phyloP scores from a whole-genome alignment of 2,888 invertebrate species.

The Germaria angustata region DNA sequence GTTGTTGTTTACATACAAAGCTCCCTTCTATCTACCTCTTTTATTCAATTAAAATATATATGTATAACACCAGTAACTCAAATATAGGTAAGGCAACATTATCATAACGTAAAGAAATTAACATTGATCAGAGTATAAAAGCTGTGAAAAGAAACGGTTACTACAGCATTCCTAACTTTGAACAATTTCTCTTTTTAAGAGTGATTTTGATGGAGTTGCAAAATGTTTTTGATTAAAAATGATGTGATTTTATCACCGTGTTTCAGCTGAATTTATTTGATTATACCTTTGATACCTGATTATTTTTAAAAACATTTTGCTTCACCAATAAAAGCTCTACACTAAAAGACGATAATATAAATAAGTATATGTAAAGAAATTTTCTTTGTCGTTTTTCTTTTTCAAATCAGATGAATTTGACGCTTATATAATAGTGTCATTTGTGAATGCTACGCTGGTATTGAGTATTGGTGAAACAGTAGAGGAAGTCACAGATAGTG shows the following conservation, averaged over 20 bases:
- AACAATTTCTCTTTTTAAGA: neutral
- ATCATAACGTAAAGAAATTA: slow-evolving; percentile 53
- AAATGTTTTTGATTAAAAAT: slow-evolving; percentile 71
- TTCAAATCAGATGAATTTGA: slow-evolving; percentile 93
- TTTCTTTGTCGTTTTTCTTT: neutral
- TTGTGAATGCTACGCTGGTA: slow-evolving; percentile 98
- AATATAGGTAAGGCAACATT: slow-evolving; percentile 79
- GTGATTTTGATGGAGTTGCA: slow-evolving; percentile 51
- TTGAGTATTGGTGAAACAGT: slow-evolving; percentile 99
- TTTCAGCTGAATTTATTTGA: slow-evolving; percentile 82
- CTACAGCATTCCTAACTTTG: slow-evolving; percentile 60
- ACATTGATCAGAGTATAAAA: slow-evolving; percentile 69
- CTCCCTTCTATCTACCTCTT: slow-evolving; percentile 52
- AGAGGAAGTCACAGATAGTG: slow-evolving; percentile 99
- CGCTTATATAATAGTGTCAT: slow-evolving; percentile 99
- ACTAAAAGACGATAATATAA: neutral
- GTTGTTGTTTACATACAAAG: slow-evolving; percentile 58
- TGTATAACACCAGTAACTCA: slow-evolving; percentile 66
- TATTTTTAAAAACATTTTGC: slow-evolving; percentile 69
- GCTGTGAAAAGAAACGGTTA: slow-evolving; percentile 73
- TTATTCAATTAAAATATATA: slow-evolving; percentile 45
- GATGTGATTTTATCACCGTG: slow-evolving; percentile 81
- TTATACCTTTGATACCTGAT: slow-evolving; percentile 78
- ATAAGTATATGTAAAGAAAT: neutral
- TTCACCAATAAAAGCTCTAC: neutral